Base-by-base conservation (phyloP, 2,113 vertebrate genomes). In the Picathartes gymnocephalus region DNA sequence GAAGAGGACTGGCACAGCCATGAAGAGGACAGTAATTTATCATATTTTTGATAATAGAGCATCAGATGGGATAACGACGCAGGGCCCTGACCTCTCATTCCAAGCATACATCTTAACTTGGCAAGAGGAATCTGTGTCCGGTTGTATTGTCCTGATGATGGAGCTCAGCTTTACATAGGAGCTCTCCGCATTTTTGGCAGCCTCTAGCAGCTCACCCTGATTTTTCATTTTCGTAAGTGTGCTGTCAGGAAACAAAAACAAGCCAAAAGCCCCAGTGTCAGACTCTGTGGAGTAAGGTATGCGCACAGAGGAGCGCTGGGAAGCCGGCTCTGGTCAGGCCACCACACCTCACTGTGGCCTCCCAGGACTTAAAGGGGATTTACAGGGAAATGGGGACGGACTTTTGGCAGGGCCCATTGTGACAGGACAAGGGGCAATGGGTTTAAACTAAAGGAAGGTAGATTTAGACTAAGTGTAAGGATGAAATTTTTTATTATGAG, bases 191-290 rank as follows among this genome's bases (percentile, higher is more conserved):
- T 47, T 95, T 83, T 92, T 96, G 92, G 85, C 92, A 95, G 64
- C 40, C 0, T 0, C 45, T 23, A 88, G 70, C 45, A 79, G 72
- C 31, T 7, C 40, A 65, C 39, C 33, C 3, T 33, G 81, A 88
- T 82, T 87, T 94, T 87, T 87, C 89, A 65, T 86, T 84, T 85
- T 70, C 45, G 0, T 79, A 81, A 92, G 40, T 50, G 70, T 20
- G 76, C 78, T 83, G 64, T 85, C 84, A 91, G 81, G 86, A 91
- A 96, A 54, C n/a, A 85, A 82, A 82, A 90, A 44, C 31, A 62
- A 96, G 76, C 54, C 69, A 76, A 54, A 79, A 93, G 62, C 54
- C 68, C 31, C 10, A 86, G 57, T 7, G 53, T 44, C 90, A 87
- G 80, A 44, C 39, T 60, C 57, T 20, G n/a, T 33, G 39, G 30